Percentiles rank a stretch among this genome's conserved stretches.
Evolutionary conservation across 2,113 vertebrate species (phyloP).

Genomic region (Ammospiza nelsoni): DNA sequence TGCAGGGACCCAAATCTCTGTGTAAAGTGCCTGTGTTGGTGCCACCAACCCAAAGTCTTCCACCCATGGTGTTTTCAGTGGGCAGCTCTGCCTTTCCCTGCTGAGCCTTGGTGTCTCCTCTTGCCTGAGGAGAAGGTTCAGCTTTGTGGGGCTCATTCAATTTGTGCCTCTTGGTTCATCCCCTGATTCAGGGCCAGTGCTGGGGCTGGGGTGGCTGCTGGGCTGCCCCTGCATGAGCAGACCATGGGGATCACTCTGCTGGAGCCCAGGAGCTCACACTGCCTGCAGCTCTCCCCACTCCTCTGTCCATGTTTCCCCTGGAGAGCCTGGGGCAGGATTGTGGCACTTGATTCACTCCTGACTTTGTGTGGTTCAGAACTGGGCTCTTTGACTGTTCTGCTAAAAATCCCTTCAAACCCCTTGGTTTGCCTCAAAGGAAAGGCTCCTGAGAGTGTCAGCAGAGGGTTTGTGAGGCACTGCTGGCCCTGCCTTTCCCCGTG

Average conservation of each 20-base stretch:
- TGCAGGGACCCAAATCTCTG: neutral
- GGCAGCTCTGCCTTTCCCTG: neutral
- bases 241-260: neutral
- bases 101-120: neutral
- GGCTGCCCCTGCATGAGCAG: neutral
- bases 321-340: neutral
- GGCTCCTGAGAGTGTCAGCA: neutral
- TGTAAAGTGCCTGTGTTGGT: neutral
- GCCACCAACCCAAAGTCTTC: neutral
- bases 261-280: accelerated
- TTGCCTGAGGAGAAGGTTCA: neutral
- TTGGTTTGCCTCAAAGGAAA: neutral
- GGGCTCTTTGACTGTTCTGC: neutral
- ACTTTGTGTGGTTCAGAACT: neutral
- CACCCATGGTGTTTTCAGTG: neutral
- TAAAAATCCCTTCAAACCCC: neutral
- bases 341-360: accelerated
- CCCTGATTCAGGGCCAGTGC: neutral
- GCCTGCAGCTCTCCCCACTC: neutral
- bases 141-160: neutral
- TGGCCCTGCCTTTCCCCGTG: neutral
- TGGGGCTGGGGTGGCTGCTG: neutral
- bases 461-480: neutral
- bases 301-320: neutral
- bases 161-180: neutral